Conservation (phyloP, 2,113 vertebrate species). For the Tragelaphus scriptus region DNA sequence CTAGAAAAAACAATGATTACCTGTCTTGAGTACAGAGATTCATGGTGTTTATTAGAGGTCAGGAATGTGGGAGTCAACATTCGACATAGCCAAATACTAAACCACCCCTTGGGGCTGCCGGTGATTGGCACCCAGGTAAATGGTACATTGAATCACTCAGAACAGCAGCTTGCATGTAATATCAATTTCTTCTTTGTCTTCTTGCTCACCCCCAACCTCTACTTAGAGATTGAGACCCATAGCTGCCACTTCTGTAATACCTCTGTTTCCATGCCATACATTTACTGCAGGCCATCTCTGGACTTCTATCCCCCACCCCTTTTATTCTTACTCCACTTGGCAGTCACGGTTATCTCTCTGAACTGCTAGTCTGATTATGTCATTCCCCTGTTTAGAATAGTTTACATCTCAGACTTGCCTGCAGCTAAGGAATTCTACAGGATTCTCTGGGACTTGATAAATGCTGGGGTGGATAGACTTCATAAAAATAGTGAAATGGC, state of each 20-base stretch:
- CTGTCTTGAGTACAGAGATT: not conserved
- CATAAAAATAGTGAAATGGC: not conserved
- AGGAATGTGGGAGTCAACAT: not conserved
- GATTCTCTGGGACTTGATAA: not conserved
- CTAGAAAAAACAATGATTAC: constrained; percentile 37
- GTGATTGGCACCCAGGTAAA: not conserved
- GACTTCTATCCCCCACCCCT: not conserved
- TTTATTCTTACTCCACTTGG: not conserved
- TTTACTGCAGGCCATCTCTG: not conserved
- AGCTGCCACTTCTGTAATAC: not conserved
- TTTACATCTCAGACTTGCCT: not conserved
- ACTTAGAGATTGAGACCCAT: not conserved
- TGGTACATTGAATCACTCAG: not conserved
- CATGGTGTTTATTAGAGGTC: constrained; percentile 1
- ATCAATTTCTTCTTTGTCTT: not conserved
- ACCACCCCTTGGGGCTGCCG: not conserved
- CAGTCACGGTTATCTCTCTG: not conserved
- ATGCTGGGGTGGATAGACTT: not conserved
- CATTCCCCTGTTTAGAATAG: not conserved
- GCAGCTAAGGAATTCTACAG: not conserved
- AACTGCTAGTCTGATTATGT: not conserved
- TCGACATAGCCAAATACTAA: not conserved
- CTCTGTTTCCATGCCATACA: not conserved
- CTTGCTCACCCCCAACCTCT: not conserved
- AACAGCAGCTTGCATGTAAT: not conserved